Base-by-base conservation (phyloP, 2,888 invertebrate species). In the Carpatolechia fugitivella region DNA sequence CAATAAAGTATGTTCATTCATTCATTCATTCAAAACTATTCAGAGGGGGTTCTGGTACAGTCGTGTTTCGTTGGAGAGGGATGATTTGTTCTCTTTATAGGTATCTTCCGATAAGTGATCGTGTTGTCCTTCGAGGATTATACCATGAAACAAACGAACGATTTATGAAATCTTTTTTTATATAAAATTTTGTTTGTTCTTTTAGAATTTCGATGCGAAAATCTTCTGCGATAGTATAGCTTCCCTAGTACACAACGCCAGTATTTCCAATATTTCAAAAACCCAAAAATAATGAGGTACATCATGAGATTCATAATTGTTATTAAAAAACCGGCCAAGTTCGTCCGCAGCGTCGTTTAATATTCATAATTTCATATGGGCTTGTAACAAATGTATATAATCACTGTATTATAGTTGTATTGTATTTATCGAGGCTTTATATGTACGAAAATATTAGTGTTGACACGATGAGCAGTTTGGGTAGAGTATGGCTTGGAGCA, bases 391-490 rank as follows among this genome's bases (percentile, higher is more conserved):
- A 50, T 38, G 50, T 38, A 50, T 50, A 38, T 38, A 38, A 50
- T 50, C 36, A 47, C 13, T 1, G 55, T 59, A 57, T 62, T 24
- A 6, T 24, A 24, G 24, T 24, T 24, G 24, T 59, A 57, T 67
- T 61, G 60, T 62, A 58, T 60, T 49, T 65, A 61, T 63, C 51
- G 29, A 2, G n/a, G 35, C 33, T 36, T 56, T 31, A 50, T 31
- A 50, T 60, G 48, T 56, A 59, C 52, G 47, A 56, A 59, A 60
- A 59, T 59, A 56, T 49, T 50, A 58, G 64, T 69, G 72, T 76
- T 77, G 78, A 80, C 76, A 78, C 69, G 75, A 66, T 64, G 61
- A 63, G 64, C 61, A 62, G 55, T 54, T 31, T 55, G 24, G 50
- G 55, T 41, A 67, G 64, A 72, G 62, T 61, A 67, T 59, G 10